phyloP scores from a whole-genome alignment of 2,797 vertebrate genomes.

The Darevskia mixta region DNA sequence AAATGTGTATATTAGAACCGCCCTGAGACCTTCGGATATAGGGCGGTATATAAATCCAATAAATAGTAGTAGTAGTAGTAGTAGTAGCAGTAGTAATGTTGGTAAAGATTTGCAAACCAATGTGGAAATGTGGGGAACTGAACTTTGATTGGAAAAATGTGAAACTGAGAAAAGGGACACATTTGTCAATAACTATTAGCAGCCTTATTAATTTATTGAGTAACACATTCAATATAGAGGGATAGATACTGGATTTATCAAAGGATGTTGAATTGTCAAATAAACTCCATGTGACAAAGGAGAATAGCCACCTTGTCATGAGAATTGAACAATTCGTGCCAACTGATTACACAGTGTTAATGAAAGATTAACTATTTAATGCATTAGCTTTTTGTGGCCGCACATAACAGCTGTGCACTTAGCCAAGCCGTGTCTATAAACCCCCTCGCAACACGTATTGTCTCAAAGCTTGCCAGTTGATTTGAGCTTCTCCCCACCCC shows the following conservation, averaged over 20 bases:
- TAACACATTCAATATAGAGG: not conserved
- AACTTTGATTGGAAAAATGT: no score
- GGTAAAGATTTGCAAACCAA: no score
- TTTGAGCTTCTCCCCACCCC: slow-evolving; percentile 29
- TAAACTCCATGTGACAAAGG: slow-evolving; percentile 5
- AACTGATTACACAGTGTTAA: slow-evolving; percentile 72
- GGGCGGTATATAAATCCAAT: no score
- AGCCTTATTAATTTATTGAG: not conserved
- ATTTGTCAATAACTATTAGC: not conserved
- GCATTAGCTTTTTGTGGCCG: slow-evolving; percentile 66
- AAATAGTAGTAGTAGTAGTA: no score
- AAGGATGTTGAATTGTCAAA: not conserved
- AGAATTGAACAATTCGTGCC: slow-evolving; percentile 67
- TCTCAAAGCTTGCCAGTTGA: slow-evolving; percentile 60
- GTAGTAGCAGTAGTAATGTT: no score
- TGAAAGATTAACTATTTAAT: slow-evolving; percentile 76
- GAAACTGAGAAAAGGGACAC: no score
- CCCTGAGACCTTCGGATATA: no score
- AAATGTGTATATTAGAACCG: no score
- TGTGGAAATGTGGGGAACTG: no score
- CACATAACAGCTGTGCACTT: slow-evolving; percentile 63
- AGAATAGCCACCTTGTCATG: slow-evolving; percentile 57
- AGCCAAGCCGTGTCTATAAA: slow-evolving; percentile 31
- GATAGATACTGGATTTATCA: not conserved
- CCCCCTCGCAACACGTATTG: slow-evolving; percentile 41